A percentile compares a stretch with the other conserved stretches of the same genome.
Conservation (phyloP, 2,113 vertebrate species). For the Pelodiscus sinensis region DNA sequence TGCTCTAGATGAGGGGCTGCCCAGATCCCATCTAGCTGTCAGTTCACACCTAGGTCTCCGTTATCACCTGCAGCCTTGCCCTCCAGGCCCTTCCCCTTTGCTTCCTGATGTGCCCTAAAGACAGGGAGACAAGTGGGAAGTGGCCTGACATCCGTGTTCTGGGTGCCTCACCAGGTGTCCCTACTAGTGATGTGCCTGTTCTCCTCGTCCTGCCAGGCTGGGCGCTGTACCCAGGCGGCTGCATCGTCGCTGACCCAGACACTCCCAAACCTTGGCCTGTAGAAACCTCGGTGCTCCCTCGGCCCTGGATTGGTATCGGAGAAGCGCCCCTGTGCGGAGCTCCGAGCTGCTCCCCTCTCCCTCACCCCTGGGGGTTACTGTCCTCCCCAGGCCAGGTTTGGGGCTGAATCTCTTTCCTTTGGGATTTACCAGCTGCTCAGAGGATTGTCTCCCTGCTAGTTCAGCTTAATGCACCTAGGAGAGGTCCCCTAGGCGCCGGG, state of each 20-base stretch:
- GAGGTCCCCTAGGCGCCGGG: not conserved
- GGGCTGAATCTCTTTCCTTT: not conserved
- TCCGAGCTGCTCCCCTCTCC: not conserved
- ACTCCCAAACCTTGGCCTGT: not conserved
- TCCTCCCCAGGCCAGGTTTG: not conserved
- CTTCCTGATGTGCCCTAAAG: not conserved
- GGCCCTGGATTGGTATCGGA: no score
- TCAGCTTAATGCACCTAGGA: not conserved
- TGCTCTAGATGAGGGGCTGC: not conserved
- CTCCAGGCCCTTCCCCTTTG: not conserved
- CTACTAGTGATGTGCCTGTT: not conserved
- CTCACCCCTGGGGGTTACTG: not conserved
- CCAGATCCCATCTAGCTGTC: not conserved
- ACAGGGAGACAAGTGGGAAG: not conserved
- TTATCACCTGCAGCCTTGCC: not conserved
- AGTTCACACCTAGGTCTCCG: not conserved
- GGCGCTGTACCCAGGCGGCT: not conserved
- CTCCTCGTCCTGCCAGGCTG: not conserved
- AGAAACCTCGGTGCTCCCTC: not conserved
- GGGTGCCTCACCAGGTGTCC: not conserved
- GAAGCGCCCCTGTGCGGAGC: not conserved
- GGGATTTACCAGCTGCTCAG: not conserved
- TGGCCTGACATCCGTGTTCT: not conserved
- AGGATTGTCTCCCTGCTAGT: not conserved
- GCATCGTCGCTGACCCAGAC: not conserved